Evolutionary conservation across 1,140 invertebrate genomes (phyloP), one percentile per base, ranked within the genome.

Genomic region (Apis dorsata): DNA sequence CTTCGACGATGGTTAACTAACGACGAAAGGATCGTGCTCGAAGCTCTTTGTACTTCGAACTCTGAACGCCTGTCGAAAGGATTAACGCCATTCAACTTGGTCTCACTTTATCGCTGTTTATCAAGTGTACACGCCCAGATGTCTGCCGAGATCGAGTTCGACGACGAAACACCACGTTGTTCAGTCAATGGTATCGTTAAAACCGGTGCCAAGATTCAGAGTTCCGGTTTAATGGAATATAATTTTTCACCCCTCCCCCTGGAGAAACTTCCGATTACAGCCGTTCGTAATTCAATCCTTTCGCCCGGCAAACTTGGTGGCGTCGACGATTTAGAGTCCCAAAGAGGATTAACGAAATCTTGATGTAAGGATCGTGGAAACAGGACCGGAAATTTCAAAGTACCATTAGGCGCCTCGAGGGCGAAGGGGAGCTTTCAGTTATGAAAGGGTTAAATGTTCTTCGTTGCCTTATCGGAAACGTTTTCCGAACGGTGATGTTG

Each of bases 291-390:
- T 55, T 57, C 71, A 44, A 73, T 59, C 71, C 10, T 19, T 57
- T 34, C 28, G 71, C 21, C 49, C 24, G n/a, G 49, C 44, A 70
- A 70, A 70, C 68, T 70, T 70, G 0, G 49, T n/a, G 53, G 53
- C 51, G 53, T 57, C 53, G 71, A 59, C 71, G 71, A 73, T 28
- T 57, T 57, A 17, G n/a, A 69, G 34, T 69, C 2, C 49, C 44
- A 53, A 24, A 17, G 71, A 73, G 71, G 71, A 73, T 57, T 57
- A 57, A 73, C 71, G 24, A 55, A 57, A 73, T 73, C 53, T 57
- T 15, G 17, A 59, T 34, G 53, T 21, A 34, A 73, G 53, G 28
- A 21, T 17, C 19, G 19, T 12, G 15, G 17, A 19, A 34, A 55
- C 51, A 57, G 17, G 66, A 11, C 10, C 15, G 34, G 62, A 57